Percentiles rank a stretch among this genome's conserved stretches.
phyloP scores from a whole-genome alignment of 2,797 vertebrate species.

The Distichodus sexfasciatus region DNA sequence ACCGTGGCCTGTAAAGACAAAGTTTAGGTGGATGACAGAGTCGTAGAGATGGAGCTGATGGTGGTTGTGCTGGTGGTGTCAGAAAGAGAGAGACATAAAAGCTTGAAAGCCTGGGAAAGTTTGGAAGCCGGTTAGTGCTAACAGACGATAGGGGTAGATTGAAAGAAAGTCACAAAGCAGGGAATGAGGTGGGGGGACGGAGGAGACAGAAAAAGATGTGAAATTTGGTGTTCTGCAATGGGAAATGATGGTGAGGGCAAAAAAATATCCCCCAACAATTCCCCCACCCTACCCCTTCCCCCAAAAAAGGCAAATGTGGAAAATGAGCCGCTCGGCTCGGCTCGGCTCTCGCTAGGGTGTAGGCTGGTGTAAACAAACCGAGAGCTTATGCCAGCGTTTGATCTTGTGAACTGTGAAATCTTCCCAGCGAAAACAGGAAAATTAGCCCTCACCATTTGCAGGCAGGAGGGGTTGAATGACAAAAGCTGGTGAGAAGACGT shows the following conservation, averaged over 20 bases:
- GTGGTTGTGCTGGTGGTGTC: no score
- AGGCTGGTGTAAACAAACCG: conserved; percentile 70
- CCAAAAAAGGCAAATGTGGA: conserved; percentile 53
- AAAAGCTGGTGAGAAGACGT: conserved; percentile 35
- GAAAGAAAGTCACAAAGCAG: neutral
- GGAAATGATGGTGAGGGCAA: conserved; percentile 8
- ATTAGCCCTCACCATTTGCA: conserved; percentile 58
- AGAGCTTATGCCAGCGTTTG: conserved; percentile 66
- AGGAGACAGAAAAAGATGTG: conserved; percentile 7
- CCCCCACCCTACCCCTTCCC: neutral
- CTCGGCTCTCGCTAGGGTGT: conserved; percentile 59
- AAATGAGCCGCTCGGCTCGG: conserved; percentile 54
- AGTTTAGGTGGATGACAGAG: conserved; percentile 51
- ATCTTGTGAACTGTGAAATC: conserved; percentile 69
- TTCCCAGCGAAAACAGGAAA: conserved; percentile 69
- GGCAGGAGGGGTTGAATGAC: conserved; percentile 47
- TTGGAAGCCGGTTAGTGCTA: neutral
- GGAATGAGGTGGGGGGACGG: neutral
- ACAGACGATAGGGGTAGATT: conserved; percentile 11
- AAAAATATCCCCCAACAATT: neutral
- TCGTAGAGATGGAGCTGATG: no score
- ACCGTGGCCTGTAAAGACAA: conserved; percentile 29
- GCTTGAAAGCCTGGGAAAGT: neutral
- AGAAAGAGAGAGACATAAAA: conserved; percentile 15
- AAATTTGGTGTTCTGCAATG: conserved; percentile 11